Percentiles rank a stretch among this genome's conserved stretches.
phyloP scores from a whole-genome alignment of 1,140 invertebrate species.

The Rhagoletis pomonella region DNA sequence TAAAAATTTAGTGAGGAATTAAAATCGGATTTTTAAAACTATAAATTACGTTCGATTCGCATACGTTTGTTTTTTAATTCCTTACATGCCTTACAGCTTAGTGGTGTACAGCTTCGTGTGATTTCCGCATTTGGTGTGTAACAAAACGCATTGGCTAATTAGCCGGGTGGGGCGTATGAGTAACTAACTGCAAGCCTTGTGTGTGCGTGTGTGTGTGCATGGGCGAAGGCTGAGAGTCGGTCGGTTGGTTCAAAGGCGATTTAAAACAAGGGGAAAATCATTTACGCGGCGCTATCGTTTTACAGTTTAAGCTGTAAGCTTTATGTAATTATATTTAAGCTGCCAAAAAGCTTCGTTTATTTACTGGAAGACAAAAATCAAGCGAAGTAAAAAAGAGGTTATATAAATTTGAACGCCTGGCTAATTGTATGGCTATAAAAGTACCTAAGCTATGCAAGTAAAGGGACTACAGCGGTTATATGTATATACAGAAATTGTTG shows the following conservation, averaged over 20 bases:
- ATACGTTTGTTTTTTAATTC: neutral
- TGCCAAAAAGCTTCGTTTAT: neutral
- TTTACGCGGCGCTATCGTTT: neutral
- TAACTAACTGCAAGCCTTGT: neutral
- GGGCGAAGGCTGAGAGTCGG: too few relatives aligned
- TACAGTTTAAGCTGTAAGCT: neutral
- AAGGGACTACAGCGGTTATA: neutral
- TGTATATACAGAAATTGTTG: neutral
- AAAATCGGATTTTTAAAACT: too few relatives aligned
- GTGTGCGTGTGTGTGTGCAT: neutral
- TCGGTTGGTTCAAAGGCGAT: too few relatives aligned
- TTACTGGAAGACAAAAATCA: neutral
- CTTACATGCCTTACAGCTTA: neutral
- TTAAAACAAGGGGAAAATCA: neutral
- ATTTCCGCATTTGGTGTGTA: conserved; percentile 34
- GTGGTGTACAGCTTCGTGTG: neutral
- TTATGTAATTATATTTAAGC: neutral
- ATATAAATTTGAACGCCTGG: neutral
- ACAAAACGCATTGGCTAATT: neutral
- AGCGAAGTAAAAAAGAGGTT: neutral
- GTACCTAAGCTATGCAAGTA: neutral
- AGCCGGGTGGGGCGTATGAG: neutral
- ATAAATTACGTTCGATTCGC: too few relatives aligned
- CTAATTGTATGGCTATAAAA: neutral
- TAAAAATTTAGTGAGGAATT: too few relatives aligned